Conservation (phyloP, 2,888 invertebrate species). For the Cryptus viduatorius region DNA sequence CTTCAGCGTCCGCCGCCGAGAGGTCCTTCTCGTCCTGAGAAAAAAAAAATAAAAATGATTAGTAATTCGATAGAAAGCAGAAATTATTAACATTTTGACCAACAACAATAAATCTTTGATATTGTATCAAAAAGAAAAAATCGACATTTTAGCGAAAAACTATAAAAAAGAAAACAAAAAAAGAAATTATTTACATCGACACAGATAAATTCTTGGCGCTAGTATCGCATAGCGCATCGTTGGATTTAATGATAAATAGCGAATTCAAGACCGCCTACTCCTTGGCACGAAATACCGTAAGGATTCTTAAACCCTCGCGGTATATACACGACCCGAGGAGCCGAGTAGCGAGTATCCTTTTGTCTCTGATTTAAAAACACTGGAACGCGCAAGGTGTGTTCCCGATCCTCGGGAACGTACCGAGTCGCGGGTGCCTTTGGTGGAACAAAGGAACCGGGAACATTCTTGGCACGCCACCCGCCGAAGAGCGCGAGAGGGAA, state of each 20-base stretch:
- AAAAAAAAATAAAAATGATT: slow-evolving; percentile 24
- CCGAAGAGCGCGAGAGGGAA: slow-evolving; percentile 57
- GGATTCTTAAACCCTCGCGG: slow-evolving; percentile 50
- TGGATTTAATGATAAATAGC: slow-evolving; percentile 41
- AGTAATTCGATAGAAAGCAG: background rate
- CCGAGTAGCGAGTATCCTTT: slow-evolving; percentile 69
- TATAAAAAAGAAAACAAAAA: slow-evolving; percentile 13
- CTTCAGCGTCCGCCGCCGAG: slow-evolving; percentile 99
- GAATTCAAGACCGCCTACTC: slow-evolving; percentile 14
- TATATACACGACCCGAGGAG: slow-evolving; percentile 41
- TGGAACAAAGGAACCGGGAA: slow-evolving; percentile 73
- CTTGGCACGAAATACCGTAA: slow-evolving; percentile 65
- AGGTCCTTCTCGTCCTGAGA: slow-evolving; percentile 93
- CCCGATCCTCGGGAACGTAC: slow-evolving; percentile 70
- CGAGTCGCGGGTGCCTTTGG: slow-evolving; percentile 71
- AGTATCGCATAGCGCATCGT: background rate
- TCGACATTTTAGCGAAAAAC: background rate
- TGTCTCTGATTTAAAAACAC: slow-evolving; percentile 73
- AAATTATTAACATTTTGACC: background rate
- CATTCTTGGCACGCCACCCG: slow-evolving; percentile 74
- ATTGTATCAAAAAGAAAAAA: background rate
- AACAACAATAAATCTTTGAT: background rate
- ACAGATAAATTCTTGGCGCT: background rate
- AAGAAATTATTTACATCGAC: background rate
- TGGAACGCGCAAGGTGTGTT: slow-evolving; percentile 74